Evolutionary conservation across 2,113 vertebrate genomes (phyloP).

Genomic region (Cinclus mexicanus): DNA sequence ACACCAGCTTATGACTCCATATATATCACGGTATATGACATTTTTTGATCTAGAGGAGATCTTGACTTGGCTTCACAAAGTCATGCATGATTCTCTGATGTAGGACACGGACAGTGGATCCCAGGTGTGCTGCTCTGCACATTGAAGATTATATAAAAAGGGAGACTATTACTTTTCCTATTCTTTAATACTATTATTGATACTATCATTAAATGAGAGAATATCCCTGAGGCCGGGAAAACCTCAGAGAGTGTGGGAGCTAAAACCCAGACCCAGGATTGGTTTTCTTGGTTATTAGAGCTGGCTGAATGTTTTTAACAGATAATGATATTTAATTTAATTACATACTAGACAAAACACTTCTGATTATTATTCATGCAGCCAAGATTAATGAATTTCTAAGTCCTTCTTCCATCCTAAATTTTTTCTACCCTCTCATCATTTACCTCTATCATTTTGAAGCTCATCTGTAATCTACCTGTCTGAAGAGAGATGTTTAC

Average conservation of each 20-base stretch:
- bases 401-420: background rate
- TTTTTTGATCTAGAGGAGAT: slow-evolving; percentile 15
- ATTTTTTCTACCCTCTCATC: background rate
- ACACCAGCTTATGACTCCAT: background rate
- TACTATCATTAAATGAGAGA: slow-evolving; percentile 32
- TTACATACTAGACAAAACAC: slow-evolving; percentile 14
- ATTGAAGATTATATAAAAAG: background rate
- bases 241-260: background rate
- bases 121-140: background rate
- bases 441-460: background rate
- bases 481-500: background rate
- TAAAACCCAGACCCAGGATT: slow-evolving; percentile 3
- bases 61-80: background rate
- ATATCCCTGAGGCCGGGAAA: background rate
- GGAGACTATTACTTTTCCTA: background rate
- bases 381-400: background rate
- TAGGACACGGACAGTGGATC: background rate
- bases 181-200: background rate
- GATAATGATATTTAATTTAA: slow-evolving; percentile 32
- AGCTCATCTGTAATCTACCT: background rate
- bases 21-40: background rate
- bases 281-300: background rate
- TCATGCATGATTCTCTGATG: background rate
- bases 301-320: slow-evolving; percentile 10
- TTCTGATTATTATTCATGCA: slow-evolving; percentile 3